Evolutionary conservation across 2,113 vertebrate species (phyloP).

Genomic region (Chionodraco myersi): DNA sequence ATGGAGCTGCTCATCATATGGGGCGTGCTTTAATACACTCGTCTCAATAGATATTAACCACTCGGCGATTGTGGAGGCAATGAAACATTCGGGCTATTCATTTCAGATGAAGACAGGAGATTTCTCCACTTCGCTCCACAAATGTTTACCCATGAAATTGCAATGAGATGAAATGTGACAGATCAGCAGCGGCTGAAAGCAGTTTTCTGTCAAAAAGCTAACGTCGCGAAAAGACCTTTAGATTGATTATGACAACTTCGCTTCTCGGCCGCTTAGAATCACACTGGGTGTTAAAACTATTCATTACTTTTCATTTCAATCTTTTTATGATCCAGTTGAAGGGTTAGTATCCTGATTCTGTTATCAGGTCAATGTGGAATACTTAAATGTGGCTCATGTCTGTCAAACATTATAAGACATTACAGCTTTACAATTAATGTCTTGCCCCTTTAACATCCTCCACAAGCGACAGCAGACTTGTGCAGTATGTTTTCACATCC

Average conservation of each 20-base stretch:
- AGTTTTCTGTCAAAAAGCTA: constrained; percentile 75
- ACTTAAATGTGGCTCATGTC: constrained; percentile 1
- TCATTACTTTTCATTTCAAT: constrained; percentile 56
- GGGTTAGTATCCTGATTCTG: constrained; percentile 23
- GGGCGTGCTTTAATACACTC: constrained; percentile 67
- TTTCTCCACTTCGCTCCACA: constrained; percentile 69
- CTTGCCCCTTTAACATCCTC: background rate
- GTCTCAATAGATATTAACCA: constrained; percentile 73
- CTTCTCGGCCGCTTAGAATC: constrained; percentile 53
- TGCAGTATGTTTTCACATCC: background rate
- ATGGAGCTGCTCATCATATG: constrained; percentile 55
- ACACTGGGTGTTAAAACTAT: constrained; percentile 38
- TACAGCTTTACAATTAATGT: too few species aligned
- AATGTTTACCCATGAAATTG: constrained; percentile 80
- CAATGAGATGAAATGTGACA: constrained; percentile 79
- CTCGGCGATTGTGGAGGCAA: constrained; percentile 53
- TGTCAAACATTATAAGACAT: background rate
- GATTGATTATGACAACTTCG: constrained; percentile 73
- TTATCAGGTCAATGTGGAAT: constrained; percentile 20
- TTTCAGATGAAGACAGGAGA: constrained; percentile 68
- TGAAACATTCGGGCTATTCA: constrained; percentile 63
- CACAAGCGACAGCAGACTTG: background rate
- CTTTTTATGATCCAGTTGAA: constrained; percentile 34
- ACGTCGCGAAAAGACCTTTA: constrained; percentile 68
- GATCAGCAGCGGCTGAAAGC: constrained; percentile 70